Base-by-base conservation (phyloP, 2,797 vertebrate species). In the Cygnus olor region DNA sequence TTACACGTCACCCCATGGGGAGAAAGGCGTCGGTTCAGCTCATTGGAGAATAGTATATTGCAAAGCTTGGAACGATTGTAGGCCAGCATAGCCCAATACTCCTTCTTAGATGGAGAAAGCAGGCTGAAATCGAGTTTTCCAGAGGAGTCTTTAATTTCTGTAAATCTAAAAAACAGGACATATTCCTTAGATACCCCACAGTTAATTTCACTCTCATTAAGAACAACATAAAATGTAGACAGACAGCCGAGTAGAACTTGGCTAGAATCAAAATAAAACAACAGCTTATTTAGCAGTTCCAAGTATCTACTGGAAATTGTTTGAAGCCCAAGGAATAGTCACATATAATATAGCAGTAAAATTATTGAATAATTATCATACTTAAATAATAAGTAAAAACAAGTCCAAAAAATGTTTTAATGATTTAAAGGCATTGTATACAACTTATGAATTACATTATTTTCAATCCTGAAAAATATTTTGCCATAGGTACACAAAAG, bases 1-100 rank as follows among this genome's bases (percentile, higher is more conserved):
- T 99, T 99, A 34, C 98, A 98, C 0, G 98, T 99, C 96, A 99
- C 98, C 18, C 99, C 99, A 0, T 98, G 95, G 3, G 98, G 98
- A 5, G 99, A 98, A 32, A 99, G 98, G 71, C 98, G 99, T 3
- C 98, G 98, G 94, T 99, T 98, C 53, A 99, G 98, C 98, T 99
- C 99, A 0, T 95, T 98, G 97, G 99, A 99, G 98, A 99, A 99
- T 25, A 99, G 98, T 89, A 99, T 91, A 88, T 99, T 99, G 97
- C 99, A 99, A 76, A 99, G 99, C 77, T 99, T 99, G 97, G 99
- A 99, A n/a, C 99, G 98, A 89, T 99, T 99, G 97, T 99, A 99
- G 44, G 99, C 99, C 97, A 99, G 76, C 98, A 99, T 99, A 89
- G 99, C 99, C 99, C 99, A 99, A 79, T 99, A 99, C 13, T 99